phyloP scores from a whole-genome alignment of 1,140 invertebrate species.

The honey bee (Apis mellifera) region Amel_HAv3.1 CM009936.2:10888501-10889000 shows the following conservation, averaged over 20 bases:
- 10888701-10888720: too few species aligned
- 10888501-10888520: slow-evolving; percentile 45
- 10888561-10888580: slow-evolving; percentile 42
- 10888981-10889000: slow-evolving; percentile 27
- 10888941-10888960: not conserved
- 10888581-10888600: slow-evolving; percentile 22
- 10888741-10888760: too few species aligned
- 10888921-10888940: slow-evolving; percentile 40
- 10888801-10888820: too few species aligned
- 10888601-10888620: not conserved
- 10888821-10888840: not conserved
- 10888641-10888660: too few species aligned
- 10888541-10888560: slow-evolving; percentile 54
- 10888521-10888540: slow-evolving; percentile 51
- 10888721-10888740: too few species aligned
- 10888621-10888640: not conserved
- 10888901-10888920: not conserved
- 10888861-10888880: not conserved
- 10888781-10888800: too few species aligned
- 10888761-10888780: too few species aligned
- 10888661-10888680: too few species aligned
- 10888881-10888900: slow-evolving; percentile 19
- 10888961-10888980: slow-evolving; percentile 3
- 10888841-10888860: too few species aligned
- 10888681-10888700: too few species aligned